Percentiles rank a stretch among this genome's conserved stretches.
phyloP scores from a whole-genome alignment of 2,797 vertebrate genomes.

The Thalassophryne amazonica region DNA sequence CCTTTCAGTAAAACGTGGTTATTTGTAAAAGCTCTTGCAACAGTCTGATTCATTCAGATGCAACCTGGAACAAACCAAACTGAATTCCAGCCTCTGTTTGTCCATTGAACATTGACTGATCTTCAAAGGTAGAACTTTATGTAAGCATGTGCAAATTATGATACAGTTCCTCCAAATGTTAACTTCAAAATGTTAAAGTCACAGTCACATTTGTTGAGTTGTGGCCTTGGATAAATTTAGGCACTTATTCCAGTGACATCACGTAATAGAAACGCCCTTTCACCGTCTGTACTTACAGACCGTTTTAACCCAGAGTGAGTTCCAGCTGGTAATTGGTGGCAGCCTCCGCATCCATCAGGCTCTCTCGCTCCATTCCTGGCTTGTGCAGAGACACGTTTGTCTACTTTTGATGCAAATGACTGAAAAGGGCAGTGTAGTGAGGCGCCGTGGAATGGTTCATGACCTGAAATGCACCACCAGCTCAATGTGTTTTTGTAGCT shows the following conservation, averaged over 20 bases:
- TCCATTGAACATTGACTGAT: no score
- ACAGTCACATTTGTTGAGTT: conserved; percentile 1
- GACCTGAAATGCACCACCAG: conserved; percentile 48
- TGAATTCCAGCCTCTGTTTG: no score
- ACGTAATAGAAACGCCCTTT: conserved; percentile 8
- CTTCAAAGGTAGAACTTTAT: no score
- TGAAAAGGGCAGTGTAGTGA: conserved; percentile 15
- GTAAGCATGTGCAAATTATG: no score
- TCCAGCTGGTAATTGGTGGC: conserved; percentile 13
- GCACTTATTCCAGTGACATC: conserved; percentile 34
- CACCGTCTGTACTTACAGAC: conserved; percentile 7
- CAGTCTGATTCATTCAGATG: no score
- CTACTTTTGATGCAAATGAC: conserved; percentile 39
- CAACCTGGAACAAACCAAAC: no score
- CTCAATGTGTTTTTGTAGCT: conserved; percentile 35
- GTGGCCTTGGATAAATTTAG: conserved; percentile 2
- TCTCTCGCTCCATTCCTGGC: conserved; percentile 36
- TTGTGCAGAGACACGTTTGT: conserved; percentile 28
- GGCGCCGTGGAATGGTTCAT: conserved; percentile 37
- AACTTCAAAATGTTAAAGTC: neutral
- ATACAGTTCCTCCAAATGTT: no score
- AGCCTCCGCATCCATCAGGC: conserved; percentile 26
- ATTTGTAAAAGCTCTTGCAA: no score
- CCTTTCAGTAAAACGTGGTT: no score
- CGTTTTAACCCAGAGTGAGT: conserved; percentile 7